Evolutionary conservation across 2,797 vertebrate species (phyloP), one percentile per base, ranked within the genome.

Genomic region (Cygnus olor): DNA sequence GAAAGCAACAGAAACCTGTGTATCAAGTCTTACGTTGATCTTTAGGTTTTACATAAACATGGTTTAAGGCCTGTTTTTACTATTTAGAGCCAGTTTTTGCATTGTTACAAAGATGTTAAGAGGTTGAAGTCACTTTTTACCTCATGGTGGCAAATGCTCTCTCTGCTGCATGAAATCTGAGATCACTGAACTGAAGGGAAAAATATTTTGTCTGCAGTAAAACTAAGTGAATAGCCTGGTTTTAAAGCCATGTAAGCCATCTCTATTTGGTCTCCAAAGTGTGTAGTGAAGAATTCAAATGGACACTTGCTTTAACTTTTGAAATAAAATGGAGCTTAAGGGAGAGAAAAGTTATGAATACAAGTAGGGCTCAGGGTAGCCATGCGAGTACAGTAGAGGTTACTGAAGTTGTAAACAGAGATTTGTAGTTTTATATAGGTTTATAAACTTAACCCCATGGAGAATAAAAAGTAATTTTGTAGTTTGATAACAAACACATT

Each of bases 371-470:
- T 54, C 24, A 3, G 3, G 63, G 2, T 81, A 89, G 40, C 27
- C 66, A 6, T 21, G 13, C 6, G 18, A 53, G 19, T 81, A 22
- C 63, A 34, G 11, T 7, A 38, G 70, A 85, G 56, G 63, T 79
- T 83, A 64, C 57, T 83, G 73, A 70, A 86, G 16, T 38, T 96
- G 53, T 81, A 84, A 91, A 80, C 42, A 71, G 32, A 68, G 42
- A 80, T 94, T 63, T 89, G 40, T 71, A 81, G 34, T 79, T 91
- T 88, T 79, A 54, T 42, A 73, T 84, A 54, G 63, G 40, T 87
- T 91, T 85, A 30, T 74, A 86, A 80, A 42, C 92, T 74, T 84
- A 94, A 28, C 40, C 40, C 11, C 84, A 17, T 63, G 44, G 64
- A 49, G 92, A 88, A 84, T 91, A 51, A 49, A 79, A 71, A 6